These are phyloP conservation scores for Athetis lepigone DNA, from an alignment of 2,888 invertebrate genomes.

Conservation along the genomic window DNA sequence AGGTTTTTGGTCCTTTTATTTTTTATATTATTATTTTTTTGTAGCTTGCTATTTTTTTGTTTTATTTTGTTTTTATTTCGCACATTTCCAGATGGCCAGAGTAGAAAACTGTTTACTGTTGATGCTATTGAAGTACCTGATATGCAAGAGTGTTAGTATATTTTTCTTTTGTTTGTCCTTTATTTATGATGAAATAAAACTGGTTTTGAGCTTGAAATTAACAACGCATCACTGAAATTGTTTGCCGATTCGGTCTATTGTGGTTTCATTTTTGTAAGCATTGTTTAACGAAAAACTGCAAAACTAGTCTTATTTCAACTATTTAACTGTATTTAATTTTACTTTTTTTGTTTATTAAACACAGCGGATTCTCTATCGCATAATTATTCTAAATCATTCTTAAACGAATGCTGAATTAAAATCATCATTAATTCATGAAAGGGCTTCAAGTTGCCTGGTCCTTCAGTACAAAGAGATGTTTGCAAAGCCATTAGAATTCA, in stretches of 20 bases:
- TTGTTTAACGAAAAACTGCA: not conserved
- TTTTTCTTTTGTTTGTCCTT: conserved; percentile 53
- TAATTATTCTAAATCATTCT: not conserved
- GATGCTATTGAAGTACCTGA: conserved; percentile 87
- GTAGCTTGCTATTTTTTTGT: conserved; percentile 67
- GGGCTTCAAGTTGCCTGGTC: conserved; percentile 43
- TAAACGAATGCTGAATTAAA: conserved; percentile 17
- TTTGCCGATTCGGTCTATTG: conserved; percentile 4
- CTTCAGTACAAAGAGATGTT: conserved; percentile 35
- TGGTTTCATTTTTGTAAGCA: not conserved
- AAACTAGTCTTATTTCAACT: conserved; percentile 31
- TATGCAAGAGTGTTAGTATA: conserved; percentile 88
- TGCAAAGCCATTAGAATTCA: conserved; percentile 47
- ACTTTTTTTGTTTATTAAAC: not conserved
- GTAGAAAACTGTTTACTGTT: conserved; percentile 82
- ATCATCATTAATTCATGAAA: conserved; percentile 28
- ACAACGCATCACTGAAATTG: conserved; percentile 13
- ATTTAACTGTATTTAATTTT: conserved; percentile 7
- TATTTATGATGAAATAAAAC: conserved; percentile 41
- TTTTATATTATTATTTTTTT: conserved; percentile 30
- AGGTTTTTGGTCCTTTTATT: not conserved
- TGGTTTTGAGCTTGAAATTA: conserved; percentile 25
- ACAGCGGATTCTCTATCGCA: not conserved
- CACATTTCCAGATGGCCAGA: conserved; percentile 83
- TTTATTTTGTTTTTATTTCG: conserved; percentile 67